A percentile compares a stretch with the other conserved stretches of the same genome.
These are phyloP conservation scores for Drosophila nikananu DNA, from an alignment of 1,140 invertebrate genomes.

Conservation along the genomic window DNA sequence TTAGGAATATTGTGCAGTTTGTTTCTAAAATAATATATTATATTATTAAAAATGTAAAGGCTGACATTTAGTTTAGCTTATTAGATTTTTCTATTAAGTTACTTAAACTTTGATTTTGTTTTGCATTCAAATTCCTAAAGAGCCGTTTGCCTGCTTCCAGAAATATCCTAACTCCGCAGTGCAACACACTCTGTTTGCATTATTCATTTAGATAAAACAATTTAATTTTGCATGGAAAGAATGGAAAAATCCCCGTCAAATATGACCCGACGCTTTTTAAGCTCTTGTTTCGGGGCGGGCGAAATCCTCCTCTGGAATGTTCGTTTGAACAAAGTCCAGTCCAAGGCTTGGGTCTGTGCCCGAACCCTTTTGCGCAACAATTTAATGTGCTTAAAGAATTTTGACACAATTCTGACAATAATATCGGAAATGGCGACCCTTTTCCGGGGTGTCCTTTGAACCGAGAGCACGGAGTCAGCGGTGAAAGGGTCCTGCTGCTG, in stretches of 20 bases:
- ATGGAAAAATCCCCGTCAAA: not conserved
- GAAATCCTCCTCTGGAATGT: constrained; percentile 31
- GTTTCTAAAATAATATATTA: not conserved
- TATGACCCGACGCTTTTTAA: not conserved
- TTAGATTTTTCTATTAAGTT: not conserved
- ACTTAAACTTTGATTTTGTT: not conserved
- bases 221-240: constrained; percentile 17
- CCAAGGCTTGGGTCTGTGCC: not conserved
- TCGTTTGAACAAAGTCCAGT: constrained; percentile 8
- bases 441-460: constrained; percentile 38
- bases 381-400: constrained; percentile 72
- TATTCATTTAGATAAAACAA: constrained; percentile 11
- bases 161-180: not conserved
- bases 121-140: not conserved
- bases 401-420: constrained; percentile 67
- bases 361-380: constrained; percentile 32
- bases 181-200: not conserved
- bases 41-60: not conserved
- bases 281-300: not conserved
- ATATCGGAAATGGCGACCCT: constrained; percentile 58
- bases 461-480: constrained; percentile 20
- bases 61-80: not conserved
- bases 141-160: not conserved
- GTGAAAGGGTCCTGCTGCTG: constrained; percentile 21
- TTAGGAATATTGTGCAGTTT: not conserved